A percentile compares a stretch with the other conserved stretches of the same genome.
These are phyloP conservation scores for Zygaena filipendulae DNA, from an alignment of 2,888 invertebrate species.

Conservation along the genomic window DNA sequence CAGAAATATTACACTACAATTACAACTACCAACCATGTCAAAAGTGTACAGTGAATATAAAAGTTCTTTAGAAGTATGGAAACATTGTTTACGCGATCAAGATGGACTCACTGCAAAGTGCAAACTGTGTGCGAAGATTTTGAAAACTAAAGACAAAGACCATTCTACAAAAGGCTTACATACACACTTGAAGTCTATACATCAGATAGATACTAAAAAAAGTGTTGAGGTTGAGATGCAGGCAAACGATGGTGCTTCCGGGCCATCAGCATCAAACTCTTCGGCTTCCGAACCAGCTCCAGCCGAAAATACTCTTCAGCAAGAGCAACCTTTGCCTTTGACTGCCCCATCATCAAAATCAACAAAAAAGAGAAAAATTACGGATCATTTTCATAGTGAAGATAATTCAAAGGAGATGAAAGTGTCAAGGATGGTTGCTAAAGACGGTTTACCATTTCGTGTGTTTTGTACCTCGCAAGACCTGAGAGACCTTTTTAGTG, in stretches of 20 bases:
- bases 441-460: conserved; percentile 19
- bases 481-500: no score
- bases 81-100: no score
- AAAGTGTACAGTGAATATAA: no score
- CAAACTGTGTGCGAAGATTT: no score
- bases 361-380: background rate
- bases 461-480: no score
- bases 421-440: conserved; percentile 14
- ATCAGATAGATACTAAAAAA: conserved; percentile 11
- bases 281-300: conserved; percentile 1
- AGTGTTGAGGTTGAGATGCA: conserved; percentile 6
- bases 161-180: conserved; percentile 11
- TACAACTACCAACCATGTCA: no score
- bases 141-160: conserved; percentile 12
- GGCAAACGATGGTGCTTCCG: conserved; percentile 2
- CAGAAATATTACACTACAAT: no score
- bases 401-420: conserved; percentile 9
- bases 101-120: no score
- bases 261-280: conserved; percentile 1
- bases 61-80: no score
- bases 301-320: conserved; percentile 1
- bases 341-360: conserved; percentile 1
- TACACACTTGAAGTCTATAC: conserved; percentile 10
- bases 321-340: conserved; percentile 1
- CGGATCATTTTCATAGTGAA: background rate